These are phyloP conservation scores for Catalaphyllia jardinei DNA, from an alignment of 64 coral and sea anemone species.

Conservation along the genomic window DNA sequence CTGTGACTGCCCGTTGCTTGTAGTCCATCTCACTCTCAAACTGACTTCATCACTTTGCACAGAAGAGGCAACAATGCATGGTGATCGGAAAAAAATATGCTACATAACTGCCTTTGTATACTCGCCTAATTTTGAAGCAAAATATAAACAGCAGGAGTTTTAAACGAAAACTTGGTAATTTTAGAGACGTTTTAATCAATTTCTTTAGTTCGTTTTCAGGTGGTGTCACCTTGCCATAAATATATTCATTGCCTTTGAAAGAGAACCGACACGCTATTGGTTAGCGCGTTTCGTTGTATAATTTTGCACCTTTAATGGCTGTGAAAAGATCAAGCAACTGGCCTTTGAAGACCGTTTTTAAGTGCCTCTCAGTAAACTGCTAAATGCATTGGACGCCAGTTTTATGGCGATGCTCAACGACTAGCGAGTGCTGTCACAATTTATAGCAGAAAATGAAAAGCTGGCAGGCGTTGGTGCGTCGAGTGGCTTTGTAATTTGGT, in stretches of 20 bases:
- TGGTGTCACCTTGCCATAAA: conserved; percentile 28
- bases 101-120: too few relatives aligned
- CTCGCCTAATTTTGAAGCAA: too few relatives aligned
- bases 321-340: not conserved
- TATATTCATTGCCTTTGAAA: conserved; percentile 14
- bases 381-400: not conserved
- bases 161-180: not conserved
- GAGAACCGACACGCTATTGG: not conserved
- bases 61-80: too few relatives aligned
- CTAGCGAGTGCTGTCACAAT: too few relatives aligned
- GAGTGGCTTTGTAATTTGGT: not conserved
- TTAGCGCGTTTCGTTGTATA: not conserved
- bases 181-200: not conserved
- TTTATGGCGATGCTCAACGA: not conserved
- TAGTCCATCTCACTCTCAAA: too few relatives aligned
- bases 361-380: not conserved
- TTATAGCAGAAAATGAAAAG: not conserved
- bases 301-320: conserved; percentile 2
- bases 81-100: too few relatives aligned
- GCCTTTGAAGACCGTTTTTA: not conserved
- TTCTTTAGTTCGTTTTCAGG: not conserved
- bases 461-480: not conserved
- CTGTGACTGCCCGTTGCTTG: too few relatives aligned
- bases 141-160: not conserved
- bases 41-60: too few relatives aligned